Evolutionary conservation across 1,140 invertebrate genomes (phyloP).

Genomic region (Caerostris darwini): DNA sequence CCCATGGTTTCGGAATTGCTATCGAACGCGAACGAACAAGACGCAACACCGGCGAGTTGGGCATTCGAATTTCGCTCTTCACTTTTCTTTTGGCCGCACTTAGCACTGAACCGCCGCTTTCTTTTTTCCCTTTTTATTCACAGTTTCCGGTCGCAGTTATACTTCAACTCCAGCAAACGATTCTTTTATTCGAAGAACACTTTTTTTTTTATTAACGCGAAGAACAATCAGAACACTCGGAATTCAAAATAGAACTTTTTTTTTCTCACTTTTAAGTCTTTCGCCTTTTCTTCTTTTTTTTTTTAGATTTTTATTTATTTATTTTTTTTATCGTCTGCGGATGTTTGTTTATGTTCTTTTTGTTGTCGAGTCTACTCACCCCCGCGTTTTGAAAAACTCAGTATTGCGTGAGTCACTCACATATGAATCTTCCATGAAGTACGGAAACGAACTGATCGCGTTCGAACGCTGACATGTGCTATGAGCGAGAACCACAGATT

Average conservation of each 20-base stretch:
- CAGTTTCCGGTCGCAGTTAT: conserved; percentile 43
- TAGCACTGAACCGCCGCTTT: not conserved
- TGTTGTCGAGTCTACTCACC: conserved; percentile 59
- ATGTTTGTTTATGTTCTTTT: not conserved
- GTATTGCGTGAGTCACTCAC: conserved; percentile 64
- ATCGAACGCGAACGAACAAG: conserved; percentile 8
- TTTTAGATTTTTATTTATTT: no score
- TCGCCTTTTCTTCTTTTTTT: no score
- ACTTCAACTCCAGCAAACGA: not conserved
- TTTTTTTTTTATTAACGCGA: not conserved
- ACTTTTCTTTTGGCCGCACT: not conserved
- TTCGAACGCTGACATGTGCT: conserved; percentile 48
- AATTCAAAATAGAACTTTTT: not conserved
- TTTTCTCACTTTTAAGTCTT: not conserved
- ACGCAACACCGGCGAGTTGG: not conserved
- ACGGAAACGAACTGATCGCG: not conserved
- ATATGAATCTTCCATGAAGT: conserved; percentile 32
- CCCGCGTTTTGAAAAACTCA: conserved; percentile 43
- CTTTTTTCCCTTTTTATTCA: not conserved
- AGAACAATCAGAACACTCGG: not conserved
- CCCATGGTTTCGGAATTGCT: conserved; percentile 54
- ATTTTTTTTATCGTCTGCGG: no score
- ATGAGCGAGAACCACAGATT: conserved; percentile 14
- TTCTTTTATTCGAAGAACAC: conserved; percentile 12
- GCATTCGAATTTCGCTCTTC: conserved; percentile 55